Percentiles rank a stretch among this genome's conserved stretches.
Conservation (phyloP, 2,797 vertebrate genomes). For the Sarcoramphus papa region DNA sequence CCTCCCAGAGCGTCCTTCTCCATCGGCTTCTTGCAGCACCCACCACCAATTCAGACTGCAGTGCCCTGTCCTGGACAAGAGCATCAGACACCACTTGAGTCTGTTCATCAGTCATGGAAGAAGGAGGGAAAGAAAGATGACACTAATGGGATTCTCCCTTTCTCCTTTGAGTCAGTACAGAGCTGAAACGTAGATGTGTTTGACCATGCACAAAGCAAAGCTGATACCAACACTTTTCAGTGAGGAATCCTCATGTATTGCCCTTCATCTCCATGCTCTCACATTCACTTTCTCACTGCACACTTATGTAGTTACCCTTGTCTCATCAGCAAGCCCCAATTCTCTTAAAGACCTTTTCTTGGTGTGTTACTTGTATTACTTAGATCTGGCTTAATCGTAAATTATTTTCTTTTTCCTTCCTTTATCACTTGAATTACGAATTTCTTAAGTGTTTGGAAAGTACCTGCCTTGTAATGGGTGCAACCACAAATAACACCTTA, state of each 20-base stretch:
- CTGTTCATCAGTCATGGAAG: neutral
- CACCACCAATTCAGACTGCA: neutral
- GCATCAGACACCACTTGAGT: neutral
- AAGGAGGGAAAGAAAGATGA: neutral
- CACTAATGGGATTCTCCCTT: neutral
- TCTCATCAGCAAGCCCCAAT: neutral
- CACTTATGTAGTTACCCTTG: neutral
- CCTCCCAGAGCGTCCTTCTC: neutral
- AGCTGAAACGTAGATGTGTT: accelerated
- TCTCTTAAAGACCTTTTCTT: neutral
- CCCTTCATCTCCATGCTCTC: neutral
- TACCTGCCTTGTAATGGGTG: neutral
- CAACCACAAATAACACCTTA: neutral
- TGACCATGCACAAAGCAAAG: neutral
- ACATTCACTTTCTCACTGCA: neutral
- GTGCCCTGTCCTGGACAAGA: no score
- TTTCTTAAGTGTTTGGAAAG: neutral
- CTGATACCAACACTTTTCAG: neutral
- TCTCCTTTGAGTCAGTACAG: neutral
- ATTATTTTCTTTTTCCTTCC: neutral
- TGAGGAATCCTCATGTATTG: neutral
- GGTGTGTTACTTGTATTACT: neutral
- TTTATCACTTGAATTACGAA: neutral
- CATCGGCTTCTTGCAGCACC: neutral
- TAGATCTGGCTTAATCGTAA: neutral